Evolutionary conservation across 1,140 invertebrate genomes (phyloP), one percentile per base, ranked within the genome.

Genomic region (Caenorhabditis remanei): DNA sequence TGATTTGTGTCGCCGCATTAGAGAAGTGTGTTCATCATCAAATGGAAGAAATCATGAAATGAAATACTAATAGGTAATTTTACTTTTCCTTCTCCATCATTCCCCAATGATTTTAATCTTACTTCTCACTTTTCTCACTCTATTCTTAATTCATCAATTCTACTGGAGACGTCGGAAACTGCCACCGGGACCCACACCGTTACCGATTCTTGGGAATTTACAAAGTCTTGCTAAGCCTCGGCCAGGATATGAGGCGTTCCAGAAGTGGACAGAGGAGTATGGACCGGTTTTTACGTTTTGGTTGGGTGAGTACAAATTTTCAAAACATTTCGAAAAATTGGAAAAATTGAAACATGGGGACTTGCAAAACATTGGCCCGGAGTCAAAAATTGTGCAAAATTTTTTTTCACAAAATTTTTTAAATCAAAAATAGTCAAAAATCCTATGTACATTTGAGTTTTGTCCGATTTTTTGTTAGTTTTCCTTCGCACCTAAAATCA

Each of bases 251-350:
- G 61, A 63, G 14, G 61, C 61, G 7, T 63, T 63, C 32, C 24
- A 24, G 7, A 63, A 63, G 9, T 63, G 61, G 61, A 32, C 21
- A 40, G 14, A 63, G 1, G 21, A 63, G 24, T 63, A 63, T 63
- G 61, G 61, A 11, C 61, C 61, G 6, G 32, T 63, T 63, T 63
- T 63, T 21, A 63, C 61, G 9, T 63, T 63, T 32, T 63, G 61
- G 61, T 32, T 63, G 61, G 61, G 61, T 63, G 32, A 32, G 32
- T 32, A 32, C 32, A 32, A 1, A 32, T 32, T 32, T 32, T 32
- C 32, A 32, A 32, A 32, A 63, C 0, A 1, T 14, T 63, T 63
- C 32, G 7, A 63, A 63, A 14, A 63, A 32, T 32, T 32, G 0
- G 8, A 0, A 32, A 16, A 16, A 9, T 63, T 63, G 7, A 8